These are phyloP conservation scores for Xiphophorus birchmanni DNA, from an alignment of 2,797 vertebrate genomes.

Conservation along the genomic window DNA sequence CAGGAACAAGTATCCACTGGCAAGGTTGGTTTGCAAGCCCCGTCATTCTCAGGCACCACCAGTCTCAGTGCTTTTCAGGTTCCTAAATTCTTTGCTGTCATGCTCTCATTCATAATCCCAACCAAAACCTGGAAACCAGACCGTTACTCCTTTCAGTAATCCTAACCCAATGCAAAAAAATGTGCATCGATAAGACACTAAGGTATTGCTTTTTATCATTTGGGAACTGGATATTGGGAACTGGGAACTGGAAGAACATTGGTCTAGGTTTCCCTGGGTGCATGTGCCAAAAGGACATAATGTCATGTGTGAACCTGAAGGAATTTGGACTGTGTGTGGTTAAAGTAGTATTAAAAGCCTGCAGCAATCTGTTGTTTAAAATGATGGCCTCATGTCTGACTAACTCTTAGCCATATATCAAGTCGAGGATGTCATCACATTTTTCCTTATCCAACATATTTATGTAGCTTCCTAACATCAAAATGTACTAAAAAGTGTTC, in stretches of 20 bases:
- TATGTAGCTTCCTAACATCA: neutral
- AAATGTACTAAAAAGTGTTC: neutral
- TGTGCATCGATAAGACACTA: neutral
- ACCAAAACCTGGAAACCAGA: neutral
- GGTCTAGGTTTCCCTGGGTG: neutral
- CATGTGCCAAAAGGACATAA: neutral
- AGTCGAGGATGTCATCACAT: neutral
- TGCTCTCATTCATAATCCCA: neutral
- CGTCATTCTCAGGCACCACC: neutral
- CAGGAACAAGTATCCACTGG: neutral
- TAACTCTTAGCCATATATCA: neutral
- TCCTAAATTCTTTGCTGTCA: neutral
- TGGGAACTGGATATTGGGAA: neutral
- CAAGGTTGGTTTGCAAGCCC: neutral
- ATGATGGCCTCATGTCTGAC: neutral
- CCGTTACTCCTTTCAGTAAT: neutral
- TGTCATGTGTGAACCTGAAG: neutral
- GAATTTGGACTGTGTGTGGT: neutral
- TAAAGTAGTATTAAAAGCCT: neutral
- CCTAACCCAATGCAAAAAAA: neutral
- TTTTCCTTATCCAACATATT: neutral
- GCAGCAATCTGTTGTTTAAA: constrained; percentile 1
- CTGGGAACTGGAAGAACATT: neutral
- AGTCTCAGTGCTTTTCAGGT: neutral
- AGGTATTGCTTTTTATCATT: neutral